Evolutionary conservation across 2,797 vertebrate genomes (phyloP).

Genomic region (Crypturellus tataupa): DNA sequence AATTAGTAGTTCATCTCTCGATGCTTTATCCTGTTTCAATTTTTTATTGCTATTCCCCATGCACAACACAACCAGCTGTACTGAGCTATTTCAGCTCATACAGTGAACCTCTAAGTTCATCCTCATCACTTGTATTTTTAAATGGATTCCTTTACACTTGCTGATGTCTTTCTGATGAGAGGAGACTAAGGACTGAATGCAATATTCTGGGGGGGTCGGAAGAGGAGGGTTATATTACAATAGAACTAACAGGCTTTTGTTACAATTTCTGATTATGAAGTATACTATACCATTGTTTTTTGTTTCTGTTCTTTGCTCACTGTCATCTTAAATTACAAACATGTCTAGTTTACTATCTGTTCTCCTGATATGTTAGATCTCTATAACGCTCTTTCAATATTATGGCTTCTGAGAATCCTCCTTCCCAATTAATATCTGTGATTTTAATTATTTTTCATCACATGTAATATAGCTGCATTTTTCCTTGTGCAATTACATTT

Average conservation of each 20-base stretch:
- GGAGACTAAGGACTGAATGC: not conserved
- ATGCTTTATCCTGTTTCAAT: not conserved
- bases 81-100: not conserved
- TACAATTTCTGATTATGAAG: conserved; percentile 20
- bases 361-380: conserved; percentile 18
- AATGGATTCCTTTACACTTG: not conserved
- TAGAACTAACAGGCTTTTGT: not conserved
- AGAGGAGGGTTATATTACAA: not conserved
- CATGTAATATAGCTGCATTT: not conserved
- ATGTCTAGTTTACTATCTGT: conserved; percentile 1
- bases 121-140: not conserved
- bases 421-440: not conserved
- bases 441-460: not conserved
- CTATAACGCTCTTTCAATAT: not conserved
- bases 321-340: not conserved
- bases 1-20: not conserved
- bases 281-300: conserved; percentile 9
- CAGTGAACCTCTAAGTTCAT: not conserved
- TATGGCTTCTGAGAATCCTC: not conserved
- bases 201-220: not conserved
- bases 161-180: not conserved
- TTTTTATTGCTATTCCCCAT: rapidly evolving
- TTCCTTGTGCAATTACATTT: not conserved
- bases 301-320: not conserved
- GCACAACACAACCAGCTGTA: not conserved